Percentiles rank a stretch among this genome's conserved stretches.
Conservation (phyloP, 2,888 invertebrate genomes). For the Leucophenga montana region DNA sequence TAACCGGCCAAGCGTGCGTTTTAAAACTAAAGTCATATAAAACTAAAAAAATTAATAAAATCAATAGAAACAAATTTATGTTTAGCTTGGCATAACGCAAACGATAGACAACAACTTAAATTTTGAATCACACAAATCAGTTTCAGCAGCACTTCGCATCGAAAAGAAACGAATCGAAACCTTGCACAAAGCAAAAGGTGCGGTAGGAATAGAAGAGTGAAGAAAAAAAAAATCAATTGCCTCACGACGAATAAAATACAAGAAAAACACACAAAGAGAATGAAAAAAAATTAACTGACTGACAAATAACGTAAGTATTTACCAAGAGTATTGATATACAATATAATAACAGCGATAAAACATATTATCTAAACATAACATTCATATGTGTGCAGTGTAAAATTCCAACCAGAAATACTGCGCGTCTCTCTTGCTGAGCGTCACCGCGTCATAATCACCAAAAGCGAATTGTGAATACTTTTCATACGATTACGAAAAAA, state of each 20-base stretch:
- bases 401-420: neutral
- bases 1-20: too few relatives aligned
- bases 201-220: conserved; percentile 38
- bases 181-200: conserved; percentile 44
- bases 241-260: conserved; percentile 18
- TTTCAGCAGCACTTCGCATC: too few relatives aligned
- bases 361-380: neutral
- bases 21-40: too few relatives aligned
- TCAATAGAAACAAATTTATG: too few relatives aligned
- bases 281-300: neutral
- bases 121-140: too few relatives aligned
- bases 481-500: conserved; percentile 52
- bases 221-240: conserved; percentile 49
- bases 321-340: neutral
- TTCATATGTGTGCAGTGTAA: neutral
- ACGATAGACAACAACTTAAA: too few relatives aligned
- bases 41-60: too few relatives aligned
- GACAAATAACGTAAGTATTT: conserved; percentile 17
- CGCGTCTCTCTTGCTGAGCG: conserved; percentile 6
- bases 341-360: neutral
- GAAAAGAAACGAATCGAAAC: conserved; percentile 39
- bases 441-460: conserved; percentile 7
- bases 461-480: conserved; percentile 15
- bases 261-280: neutral
- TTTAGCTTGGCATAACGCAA: too few relatives aligned